Base-by-base conservation (phyloP, 2,888 invertebrate species). In the Cataglyphis livida region DNA sequence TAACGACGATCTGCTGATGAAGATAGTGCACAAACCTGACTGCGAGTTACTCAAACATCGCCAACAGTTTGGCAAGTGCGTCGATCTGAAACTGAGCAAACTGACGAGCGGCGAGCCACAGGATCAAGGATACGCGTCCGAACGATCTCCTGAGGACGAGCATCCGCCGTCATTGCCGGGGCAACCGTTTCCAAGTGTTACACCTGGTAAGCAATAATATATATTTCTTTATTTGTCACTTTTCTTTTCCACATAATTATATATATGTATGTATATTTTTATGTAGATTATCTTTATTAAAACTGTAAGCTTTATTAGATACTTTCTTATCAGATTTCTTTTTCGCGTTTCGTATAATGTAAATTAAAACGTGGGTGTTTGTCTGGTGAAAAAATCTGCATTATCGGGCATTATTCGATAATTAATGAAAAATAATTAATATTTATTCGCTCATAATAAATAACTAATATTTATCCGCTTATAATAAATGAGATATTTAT, bases 101-200 rank as follows among this genome's bases (percentile, higher is more conserved):
- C 83, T 94, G 51, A 86, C 89, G 21, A 86, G 88, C 21, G 92
- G 93, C 21, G 92, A 94, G 79, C 94, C 94, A 12, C 94, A 94
- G 88, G 97, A 97, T 94, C 97, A 97, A 93, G 97, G 97, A 57
- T 97, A 97, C 94, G 97, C 97, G 0, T 97, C 97, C 12, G 97
- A 97, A 93, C 95, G 97, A 64, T 97, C 97, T 0, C 97, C 97
- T 1, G 97, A 97, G 94, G 97, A 97, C 88, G 97, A 97, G 94
- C 96, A 96, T 94, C 96, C 96, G 44, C 97, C 97, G 7, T 96
- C 96, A 25, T 95, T 97, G 82, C 96, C 96, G 7, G 93, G 92
- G 65, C 93, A 93, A 84, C 96, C 96, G 81, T 97, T 97, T 92
- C 96, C 97, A 18, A 97, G 96, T 92, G 96, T 97, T 90, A 96